Percentiles rank a stretch among this genome's conserved stretches.
These are phyloP conservation scores for Lacerta agilis DNA, from an alignment of 2,797 vertebrate genomes.

Conservation along the genomic window DNA sequence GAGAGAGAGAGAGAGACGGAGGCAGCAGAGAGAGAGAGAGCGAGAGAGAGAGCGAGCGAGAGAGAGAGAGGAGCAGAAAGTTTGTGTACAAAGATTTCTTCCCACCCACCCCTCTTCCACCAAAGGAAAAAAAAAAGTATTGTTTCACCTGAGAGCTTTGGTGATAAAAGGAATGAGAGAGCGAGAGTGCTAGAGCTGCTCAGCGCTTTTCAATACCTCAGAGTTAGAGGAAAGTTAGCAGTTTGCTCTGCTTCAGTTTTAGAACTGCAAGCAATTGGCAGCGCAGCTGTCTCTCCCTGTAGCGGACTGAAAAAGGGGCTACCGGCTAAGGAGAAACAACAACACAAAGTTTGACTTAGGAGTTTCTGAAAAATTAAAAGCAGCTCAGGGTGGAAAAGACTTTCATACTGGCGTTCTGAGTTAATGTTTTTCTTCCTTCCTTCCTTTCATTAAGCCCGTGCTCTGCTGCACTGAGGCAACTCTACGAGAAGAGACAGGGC, in stretches of 20 bases:
- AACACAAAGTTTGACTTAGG: conserved; percentile 65
- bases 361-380: conserved; percentile 71
- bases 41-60: conserved; percentile 33
- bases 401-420: conserved; percentile 65
- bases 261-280: conserved; percentile 79
- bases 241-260: conserved; percentile 73
- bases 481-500: conserved; percentile 38
- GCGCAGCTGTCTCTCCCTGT: conserved; percentile 71
- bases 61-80: conserved; percentile 67
- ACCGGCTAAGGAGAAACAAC: conserved; percentile 72
- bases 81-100: conserved; percentile 65
- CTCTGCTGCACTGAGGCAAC: conserved; percentile 66
- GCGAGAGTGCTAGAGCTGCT: conserved; percentile 24
- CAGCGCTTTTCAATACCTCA: conserved; percentile 71
- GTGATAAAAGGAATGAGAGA: conserved; percentile 69
- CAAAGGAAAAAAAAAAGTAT: conserved; percentile 51
- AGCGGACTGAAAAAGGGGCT: conserved; percentile 73
- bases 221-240: conserved; percentile 74
- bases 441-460: conserved; percentile 55
- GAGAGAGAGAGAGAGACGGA: not conserved
- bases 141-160: conserved; percentile 72
- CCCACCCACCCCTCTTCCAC: no score
- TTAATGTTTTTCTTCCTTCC: conserved; percentile 51
- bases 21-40: conserved; percentile 16
- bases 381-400: conserved; percentile 70